Conservation (phyloP, 37 sponge, comb jelly and placozoan genomes). For the Diacarnus erythraeanus region DNA sequence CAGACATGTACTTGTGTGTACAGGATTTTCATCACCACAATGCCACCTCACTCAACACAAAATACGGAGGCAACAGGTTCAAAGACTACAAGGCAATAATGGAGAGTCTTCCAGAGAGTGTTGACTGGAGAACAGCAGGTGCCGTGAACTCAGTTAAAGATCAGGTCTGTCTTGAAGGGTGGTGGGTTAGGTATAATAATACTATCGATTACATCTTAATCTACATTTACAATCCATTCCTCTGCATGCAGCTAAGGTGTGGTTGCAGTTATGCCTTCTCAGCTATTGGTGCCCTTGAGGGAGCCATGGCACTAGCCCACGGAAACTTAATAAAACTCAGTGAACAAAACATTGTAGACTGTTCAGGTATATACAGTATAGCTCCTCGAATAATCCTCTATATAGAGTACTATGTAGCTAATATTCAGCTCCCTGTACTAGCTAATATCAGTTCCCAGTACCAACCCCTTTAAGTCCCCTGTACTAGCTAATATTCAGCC, state of each 20-base stretch:
- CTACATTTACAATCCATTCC: neutral
- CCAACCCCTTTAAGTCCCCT: no score
- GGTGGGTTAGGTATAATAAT: neutral
- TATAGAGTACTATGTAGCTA: no score
- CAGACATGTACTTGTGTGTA: constrained; percentile 24
- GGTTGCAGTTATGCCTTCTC: constrained; percentile 61
- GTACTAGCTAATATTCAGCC: no score
- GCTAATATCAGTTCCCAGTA: no score
- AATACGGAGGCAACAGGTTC: constrained; percentile 5
- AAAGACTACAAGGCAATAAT: neutral
- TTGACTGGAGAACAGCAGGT: constrained; percentile 85
- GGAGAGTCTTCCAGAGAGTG: constrained; percentile 39
- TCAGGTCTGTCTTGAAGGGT: constrained; percentile 46
- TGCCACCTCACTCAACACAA: constrained; percentile 18
- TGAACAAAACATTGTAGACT: constrained; percentile 87
- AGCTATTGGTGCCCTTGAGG: constrained; percentile 65
- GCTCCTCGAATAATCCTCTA: no score
- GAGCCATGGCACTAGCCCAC: constrained; percentile 54
- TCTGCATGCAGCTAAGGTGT: constrained; percentile 32
- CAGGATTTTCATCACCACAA: neutral
- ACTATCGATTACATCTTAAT: neutral
- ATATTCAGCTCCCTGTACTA: no score
- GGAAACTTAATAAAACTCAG: constrained; percentile 57
- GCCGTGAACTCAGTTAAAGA: constrained; percentile 68
- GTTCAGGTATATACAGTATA: constrained; percentile 57